Conservation (phyloP, 2,797 vertebrate genomes). For the Rhynchonycteris naso region DNA sequence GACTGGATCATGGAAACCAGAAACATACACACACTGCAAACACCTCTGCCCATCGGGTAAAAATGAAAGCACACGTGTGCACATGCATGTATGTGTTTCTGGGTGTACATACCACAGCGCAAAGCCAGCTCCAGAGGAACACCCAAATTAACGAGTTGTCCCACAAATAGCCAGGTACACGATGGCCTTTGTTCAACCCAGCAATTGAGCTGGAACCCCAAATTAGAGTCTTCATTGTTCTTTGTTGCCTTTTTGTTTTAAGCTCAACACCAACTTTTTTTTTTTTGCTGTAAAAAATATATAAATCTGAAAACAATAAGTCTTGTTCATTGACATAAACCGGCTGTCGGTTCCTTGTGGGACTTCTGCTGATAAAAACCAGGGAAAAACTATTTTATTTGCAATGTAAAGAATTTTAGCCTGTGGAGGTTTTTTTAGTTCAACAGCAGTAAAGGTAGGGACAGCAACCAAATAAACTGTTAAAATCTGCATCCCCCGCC, state of each 20-base stretch:
- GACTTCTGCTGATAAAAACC: slow-evolving; percentile 93
- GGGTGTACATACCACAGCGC: not conserved
- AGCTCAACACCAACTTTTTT: slow-evolving; percentile 69
- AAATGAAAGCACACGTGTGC: not conserved
- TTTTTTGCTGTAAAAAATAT: slow-evolving; percentile 75
- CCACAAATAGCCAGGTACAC: slow-evolving; percentile 62
- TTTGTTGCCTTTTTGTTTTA: slow-evolving; percentile 87
- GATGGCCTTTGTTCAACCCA: slow-evolving; percentile 54
- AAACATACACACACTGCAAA: slow-evolving; percentile 27
- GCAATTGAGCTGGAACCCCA: slow-evolving; percentile 77
- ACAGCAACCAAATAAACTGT: slow-evolving; percentile 86
- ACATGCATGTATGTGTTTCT: not conserved
- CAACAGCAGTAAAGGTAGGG: slow-evolving; percentile 88
- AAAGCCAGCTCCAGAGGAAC: not conserved
- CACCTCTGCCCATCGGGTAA: not conserved
- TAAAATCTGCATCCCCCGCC: slow-evolving; percentile 83
- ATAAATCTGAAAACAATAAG: slow-evolving; percentile 92
- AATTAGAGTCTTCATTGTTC: slow-evolving; percentile 83
- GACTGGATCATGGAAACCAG: slow-evolving; percentile 23
- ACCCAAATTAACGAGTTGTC: slow-evolving; percentile 53
- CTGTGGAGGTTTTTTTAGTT: slow-evolving; percentile 85
- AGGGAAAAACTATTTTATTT: slow-evolving; percentile 92
- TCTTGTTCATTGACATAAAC: slow-evolving; percentile 90
- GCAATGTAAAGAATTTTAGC: slow-evolving; percentile 90
- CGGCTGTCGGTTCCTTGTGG: slow-evolving; percentile 90